Percentiles rank a stretch among this genome's conserved stretches.
Conservation (phyloP, 2,113 vertebrate species). For the Sylvilagus bachmani region DNA sequence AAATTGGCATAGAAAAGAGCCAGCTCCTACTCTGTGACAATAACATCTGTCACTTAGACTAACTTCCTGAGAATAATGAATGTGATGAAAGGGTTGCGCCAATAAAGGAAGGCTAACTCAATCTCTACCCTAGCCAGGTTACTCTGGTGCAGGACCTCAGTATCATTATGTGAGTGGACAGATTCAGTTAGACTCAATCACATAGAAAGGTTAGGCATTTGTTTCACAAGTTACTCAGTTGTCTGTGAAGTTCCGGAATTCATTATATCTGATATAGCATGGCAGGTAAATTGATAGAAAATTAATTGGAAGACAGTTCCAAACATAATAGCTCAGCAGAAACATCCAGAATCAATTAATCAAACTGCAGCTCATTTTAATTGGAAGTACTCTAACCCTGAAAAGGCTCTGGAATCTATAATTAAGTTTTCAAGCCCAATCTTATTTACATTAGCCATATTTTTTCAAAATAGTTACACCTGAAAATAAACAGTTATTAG, state of each 20-base stretch:
- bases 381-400: slow-evolving; percentile 76
- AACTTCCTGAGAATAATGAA: background rate
- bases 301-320: slow-evolving; percentile 81
- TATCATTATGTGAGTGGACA: background rate
- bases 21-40: background rate
- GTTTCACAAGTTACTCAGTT: slow-evolving; percentile 37
- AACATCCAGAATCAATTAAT: slow-evolving; percentile 83
- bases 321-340: slow-evolving; percentile 79
- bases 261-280: slow-evolving; percentile 74
- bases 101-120: background rate
- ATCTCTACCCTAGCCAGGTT: background rate
- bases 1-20: slow-evolving; percentile 32
- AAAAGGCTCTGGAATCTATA: slow-evolving; percentile 70
- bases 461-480: slow-evolving; percentile 51
- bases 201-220: background rate
- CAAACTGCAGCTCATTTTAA: slow-evolving; percentile 82
- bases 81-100: background rate
- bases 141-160: background rate
- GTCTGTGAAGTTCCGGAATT: slow-evolving; percentile 69
- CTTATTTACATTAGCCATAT: slow-evolving; percentile 49
- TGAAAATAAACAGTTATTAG: slow-evolving; percentile 65
- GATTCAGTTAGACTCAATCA: background rate
- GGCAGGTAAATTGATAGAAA: slow-evolving; percentile 82
- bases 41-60: slow-evolving; percentile 26
- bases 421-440: slow-evolving; percentile 72